These are phyloP conservation scores for Halichondria panicea DNA, from an alignment of 37 sponge, comb jelly and placozoan genomes.

Conservation along the genomic window DNA sequence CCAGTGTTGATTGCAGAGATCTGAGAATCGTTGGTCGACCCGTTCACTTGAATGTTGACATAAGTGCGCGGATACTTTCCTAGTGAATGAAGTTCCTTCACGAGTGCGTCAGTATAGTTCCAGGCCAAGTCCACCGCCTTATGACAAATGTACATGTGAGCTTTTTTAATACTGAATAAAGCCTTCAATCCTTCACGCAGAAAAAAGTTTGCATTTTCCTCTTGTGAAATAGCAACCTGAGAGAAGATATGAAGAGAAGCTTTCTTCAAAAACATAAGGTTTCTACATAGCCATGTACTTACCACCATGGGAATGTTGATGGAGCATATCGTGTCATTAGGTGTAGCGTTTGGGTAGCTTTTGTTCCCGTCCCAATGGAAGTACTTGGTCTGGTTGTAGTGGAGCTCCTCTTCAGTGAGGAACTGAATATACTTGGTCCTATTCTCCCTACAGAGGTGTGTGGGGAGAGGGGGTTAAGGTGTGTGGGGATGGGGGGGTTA, in stretches of 20 bases:
- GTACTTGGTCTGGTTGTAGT: slow-evolving; percentile 43
- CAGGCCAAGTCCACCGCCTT: slow-evolving; percentile 61
- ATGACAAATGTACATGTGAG: slow-evolving; percentile 33
- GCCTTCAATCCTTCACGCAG: not conserved
- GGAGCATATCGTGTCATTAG: slow-evolving; percentile 50
- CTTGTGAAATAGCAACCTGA: slow-evolving; percentile 38
- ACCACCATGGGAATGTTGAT: slow-evolving; percentile 66
- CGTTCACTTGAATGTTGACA: slow-evolving; percentile 55
- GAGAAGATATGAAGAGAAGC: not conserved
- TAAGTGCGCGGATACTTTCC: slow-evolving; percentile 13
- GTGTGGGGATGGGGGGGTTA: too few relatives aligned
- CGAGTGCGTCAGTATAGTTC: slow-evolving; percentile 66
- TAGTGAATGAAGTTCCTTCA: slow-evolving; percentile 20
- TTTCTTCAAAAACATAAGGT: not conserved
- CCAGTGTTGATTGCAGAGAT: slow-evolving; percentile 73
- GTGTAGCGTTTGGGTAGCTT: not conserved
- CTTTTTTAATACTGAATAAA: not conserved
- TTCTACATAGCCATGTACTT: too few relatives aligned
- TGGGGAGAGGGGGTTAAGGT: too few relatives aligned
- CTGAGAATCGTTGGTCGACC: slow-evolving; percentile 34
- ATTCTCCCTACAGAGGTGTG: slow-evolving; percentile 44
- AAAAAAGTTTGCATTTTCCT: not conserved
- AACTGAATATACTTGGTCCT: slow-evolving; percentile 25
- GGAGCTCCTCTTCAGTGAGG: slow-evolving; percentile 2
- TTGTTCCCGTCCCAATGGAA: slow-evolving; percentile 20